Evolutionary conservation across 2,113 vertebrate species (phyloP).

Genomic region (Bufo bufo): DNA sequence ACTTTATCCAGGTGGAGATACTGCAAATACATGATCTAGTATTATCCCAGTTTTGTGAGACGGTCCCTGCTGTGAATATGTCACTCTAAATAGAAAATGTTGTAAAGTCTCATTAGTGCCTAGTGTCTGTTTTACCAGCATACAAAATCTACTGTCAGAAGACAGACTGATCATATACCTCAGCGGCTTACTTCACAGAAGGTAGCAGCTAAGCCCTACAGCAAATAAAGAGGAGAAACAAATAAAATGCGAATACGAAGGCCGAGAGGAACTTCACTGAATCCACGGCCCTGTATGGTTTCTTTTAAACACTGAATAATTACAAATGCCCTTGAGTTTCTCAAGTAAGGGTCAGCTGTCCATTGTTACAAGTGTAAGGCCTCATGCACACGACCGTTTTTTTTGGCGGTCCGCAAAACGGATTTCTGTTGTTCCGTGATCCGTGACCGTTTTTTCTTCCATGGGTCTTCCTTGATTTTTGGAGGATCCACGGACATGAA

Average conservation of each 20-base stretch:
- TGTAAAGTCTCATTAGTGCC: conserved; percentile 33
- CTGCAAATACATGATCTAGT: conserved; percentile 34
- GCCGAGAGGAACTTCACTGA: neutral
- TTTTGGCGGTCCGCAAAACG: no score
- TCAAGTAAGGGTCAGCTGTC: neutral
- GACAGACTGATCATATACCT: neutral
- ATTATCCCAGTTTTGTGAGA: conserved; percentile 5
- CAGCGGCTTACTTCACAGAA: neutral
- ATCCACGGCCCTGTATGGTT: neutral
- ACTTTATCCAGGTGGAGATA: conserved; percentile 5
- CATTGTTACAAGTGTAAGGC: neutral
- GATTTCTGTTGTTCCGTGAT: no score
- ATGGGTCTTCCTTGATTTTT: no score
- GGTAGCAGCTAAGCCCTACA: neutral
- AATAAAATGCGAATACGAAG: conserved; percentile 11
- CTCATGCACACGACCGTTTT: no score
- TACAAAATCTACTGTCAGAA: conserved; percentile 15
- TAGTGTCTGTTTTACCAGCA: conserved; percentile 6
- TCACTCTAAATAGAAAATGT: conserved; percentile 31
- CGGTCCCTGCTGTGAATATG: conserved; percentile 12
- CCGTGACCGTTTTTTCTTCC: no score
- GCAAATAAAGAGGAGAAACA: neutral
- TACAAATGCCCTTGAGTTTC: neutral
- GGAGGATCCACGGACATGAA: no score
- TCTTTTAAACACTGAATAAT: neutral